phyloP scores from a whole-genome alignment of 2,888 invertebrate species.

The Lithophane semibrunnea region DNA sequence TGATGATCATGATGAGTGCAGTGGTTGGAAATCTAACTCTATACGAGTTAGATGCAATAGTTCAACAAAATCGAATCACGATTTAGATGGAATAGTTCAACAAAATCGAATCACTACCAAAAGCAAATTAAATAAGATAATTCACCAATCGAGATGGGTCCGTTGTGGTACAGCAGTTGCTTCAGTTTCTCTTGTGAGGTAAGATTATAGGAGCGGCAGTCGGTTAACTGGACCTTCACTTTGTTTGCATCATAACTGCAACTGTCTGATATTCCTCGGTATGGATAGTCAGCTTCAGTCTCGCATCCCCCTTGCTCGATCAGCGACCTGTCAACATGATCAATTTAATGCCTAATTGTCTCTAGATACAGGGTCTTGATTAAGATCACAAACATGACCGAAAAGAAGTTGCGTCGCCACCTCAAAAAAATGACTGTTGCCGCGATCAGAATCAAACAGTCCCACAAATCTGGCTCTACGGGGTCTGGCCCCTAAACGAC shows the following conservation, averaged over 20 bases:
- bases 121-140: neutral
- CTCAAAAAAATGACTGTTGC: too few species aligned
- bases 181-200: conserved; percentile 82
- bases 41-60: neutral
- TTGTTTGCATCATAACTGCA: conserved; percentile 50
- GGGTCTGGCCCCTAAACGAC: too few species aligned
- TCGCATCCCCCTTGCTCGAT: conserved; percentile 47
- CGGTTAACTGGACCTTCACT: conserved; percentile 11
- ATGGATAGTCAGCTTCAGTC: conserved; percentile 66
- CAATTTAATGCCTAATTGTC: too few species aligned
- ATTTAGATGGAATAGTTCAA: neutral
- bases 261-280: fast-evolving
- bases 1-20: neutral
- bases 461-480: too few species aligned
- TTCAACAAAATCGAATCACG: neutral
- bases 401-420: too few species aligned
- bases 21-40: neutral
- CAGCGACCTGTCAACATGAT: conserved; percentile 36
- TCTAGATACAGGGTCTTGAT: too few species aligned
- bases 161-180: conserved; percentile 33
- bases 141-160: conserved; percentile 48
- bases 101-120: neutral
- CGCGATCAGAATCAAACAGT: too few species aligned
- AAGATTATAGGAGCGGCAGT: conserved; percentile 29
- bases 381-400: neutral